Evolutionary conservation across 2,888 invertebrate genomes (phyloP), one percentile per base, ranked within the genome.

Genomic region (Cryptocephalus primarius): DNA sequence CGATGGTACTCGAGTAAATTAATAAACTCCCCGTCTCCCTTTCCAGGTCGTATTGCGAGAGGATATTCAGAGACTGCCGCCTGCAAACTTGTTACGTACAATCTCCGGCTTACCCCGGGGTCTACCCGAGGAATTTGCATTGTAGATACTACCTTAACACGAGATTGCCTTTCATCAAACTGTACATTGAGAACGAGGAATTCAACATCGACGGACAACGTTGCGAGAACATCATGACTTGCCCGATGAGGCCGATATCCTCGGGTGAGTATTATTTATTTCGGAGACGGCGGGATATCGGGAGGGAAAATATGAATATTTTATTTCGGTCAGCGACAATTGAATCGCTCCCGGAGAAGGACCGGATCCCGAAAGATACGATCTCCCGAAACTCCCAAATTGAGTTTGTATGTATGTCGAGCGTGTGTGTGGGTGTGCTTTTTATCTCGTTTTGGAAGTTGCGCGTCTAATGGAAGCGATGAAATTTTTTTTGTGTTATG

Each of bases 161-260:
- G 4, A 75, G 89, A 39, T 77, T 88, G 62, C 89, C 90, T 14
- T 91, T 88, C 73, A 91, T 91, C 66, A 89, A 89, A 72, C 75
- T 90, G 58, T 89, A 91, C 73, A 88, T 91, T 61, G 90, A 91
- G 68, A 91, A 91, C 68, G 90, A 91, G 67, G 90, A 91, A 69
- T 92, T 92, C 72, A 91, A 92, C 67, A 89, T 92, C 58, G 92
- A 92, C 60, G 92, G 92, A 1, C 91, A 92, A 64, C 78, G 92
- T 46, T 92, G 92, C 66, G 92, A 93, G 71, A 92, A 92, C 68
- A 88, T 92, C 59, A 91, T 93, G 87, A 89, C 91, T 1, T 93
- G 92, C 63, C 92, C 92, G 22, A 91, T 92, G 83, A 76, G 91
- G 55, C 89, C 90, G 9, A 90, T 91, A 53, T 88, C 88, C 9